Evolutionary conservation across 2,797 vertebrate genomes (phyloP), one percentile per base, ranked within the genome.

Genomic region (Gallinago solitaria): DNA sequence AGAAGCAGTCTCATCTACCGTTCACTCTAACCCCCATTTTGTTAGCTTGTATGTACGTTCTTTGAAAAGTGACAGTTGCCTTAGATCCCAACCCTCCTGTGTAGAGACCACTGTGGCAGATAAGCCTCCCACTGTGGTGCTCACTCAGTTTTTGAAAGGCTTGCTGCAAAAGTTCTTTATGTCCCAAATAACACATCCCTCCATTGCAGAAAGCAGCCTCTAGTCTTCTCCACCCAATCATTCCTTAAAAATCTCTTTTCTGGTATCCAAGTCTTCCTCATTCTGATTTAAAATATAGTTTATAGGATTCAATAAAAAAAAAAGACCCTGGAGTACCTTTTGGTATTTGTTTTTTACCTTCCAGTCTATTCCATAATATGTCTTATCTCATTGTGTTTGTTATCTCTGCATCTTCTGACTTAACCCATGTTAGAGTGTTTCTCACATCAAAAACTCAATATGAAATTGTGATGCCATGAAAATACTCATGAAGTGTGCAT

Each of bases 401-500:
- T 60, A 35, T 17, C 27, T 37, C 32, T 50, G 25, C 16, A 27
- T 30, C 53, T 63, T 70, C 61, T 41, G 9, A 47, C 19, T 35
- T 60, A 70, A 45, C 9, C 30, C 14, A 0, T 17, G 11, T 12
- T 32, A 30, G 6, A 67, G 13, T 0, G 0, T 12, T 71, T 71
- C 51, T 43, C 13, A 41, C 27, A n/a, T 25, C 35, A 48, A 73
- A 82, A 56, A 9, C 16, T 7, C 37, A 11, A 7, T 4, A 18
- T 3, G 30, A 59, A 73, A 57, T 4, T 5, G 32, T 4, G 59
- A 56, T 8, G 53, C n/a, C 39, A 16, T 0, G 12, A 11, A 39
- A 68, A 41, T 1, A 39, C 45, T 37, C 6, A n/a, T 6, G 4
- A 41, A 60, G 53, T 0, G 11, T 3, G 23, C 12, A 1, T 43